Conservation (phyloP, 2,113 vertebrate genomes). For the Eubucco bourcierii region DNA sequence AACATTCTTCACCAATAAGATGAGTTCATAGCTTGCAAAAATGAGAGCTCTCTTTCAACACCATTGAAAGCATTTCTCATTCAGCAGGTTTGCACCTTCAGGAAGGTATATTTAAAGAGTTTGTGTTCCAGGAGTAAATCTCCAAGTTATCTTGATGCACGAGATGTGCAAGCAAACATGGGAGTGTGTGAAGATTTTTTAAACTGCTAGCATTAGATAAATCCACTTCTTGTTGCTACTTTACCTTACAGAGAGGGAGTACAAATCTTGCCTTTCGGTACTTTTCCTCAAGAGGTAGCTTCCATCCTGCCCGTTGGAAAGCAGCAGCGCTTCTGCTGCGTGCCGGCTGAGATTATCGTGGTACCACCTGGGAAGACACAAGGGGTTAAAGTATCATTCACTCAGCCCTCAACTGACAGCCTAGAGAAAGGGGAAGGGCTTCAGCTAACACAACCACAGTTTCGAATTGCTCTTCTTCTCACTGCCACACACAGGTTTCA, state of each 20-base stretch:
- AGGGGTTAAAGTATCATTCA: neutral
- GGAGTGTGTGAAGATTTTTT: neutral
- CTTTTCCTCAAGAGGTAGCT: constrained; percentile 94
- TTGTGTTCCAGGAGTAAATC: neutral
- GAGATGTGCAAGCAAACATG: neutral
- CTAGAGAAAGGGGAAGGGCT: neutral
- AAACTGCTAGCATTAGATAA: neutral
- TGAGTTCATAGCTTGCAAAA: neutral
- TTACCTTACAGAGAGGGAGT: constrained; percentile 93
- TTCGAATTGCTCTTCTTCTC: neutral
- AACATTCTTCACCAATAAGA: neutral
- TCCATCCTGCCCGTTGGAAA: constrained; percentile 91
- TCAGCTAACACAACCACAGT: neutral
- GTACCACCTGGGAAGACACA: constrained; percentile 85
- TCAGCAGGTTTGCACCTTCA: neutral
- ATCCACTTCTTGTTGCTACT: neutral
- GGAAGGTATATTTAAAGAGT: neutral
- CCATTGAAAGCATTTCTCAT: neutral
- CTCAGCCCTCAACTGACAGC: neutral
- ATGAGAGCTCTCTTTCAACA: neutral
- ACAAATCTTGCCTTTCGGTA: constrained; percentile 78
- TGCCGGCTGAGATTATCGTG: constrained; percentile 89
- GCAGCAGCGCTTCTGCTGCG: constrained; percentile 89
- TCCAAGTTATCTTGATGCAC: neutral
- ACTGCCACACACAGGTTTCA: neutral